phyloP scores from a whole-genome alignment of 1,140 invertebrate genomes.

The Pseudomyrmex flavicornis region DNA sequence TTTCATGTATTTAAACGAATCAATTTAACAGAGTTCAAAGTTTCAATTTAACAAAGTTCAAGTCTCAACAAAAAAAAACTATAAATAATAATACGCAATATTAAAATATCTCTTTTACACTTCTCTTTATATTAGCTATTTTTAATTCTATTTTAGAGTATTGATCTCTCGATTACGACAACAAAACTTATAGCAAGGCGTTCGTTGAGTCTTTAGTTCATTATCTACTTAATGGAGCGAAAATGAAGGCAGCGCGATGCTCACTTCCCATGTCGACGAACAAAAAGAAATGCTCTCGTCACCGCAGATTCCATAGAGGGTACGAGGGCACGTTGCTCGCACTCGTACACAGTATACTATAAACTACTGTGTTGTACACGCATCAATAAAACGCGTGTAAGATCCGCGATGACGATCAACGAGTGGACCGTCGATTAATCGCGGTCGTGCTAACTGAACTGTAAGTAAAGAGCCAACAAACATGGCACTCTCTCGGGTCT shows the following conservation, averaged over 20 bases:
- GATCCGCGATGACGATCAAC: conserved; percentile 37
- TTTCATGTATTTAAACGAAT: not conserved
- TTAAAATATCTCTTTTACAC: not conserved
- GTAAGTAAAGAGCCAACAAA: conserved; percentile 58
- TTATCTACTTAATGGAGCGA: conserved; percentile 81
- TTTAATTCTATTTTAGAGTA: not conserved
- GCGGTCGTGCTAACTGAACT: conserved; percentile 59
- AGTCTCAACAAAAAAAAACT: not conserved
- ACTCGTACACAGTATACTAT: conserved; percentile 1
- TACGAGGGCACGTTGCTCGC: conserved; percentile 25
- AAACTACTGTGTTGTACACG: conserved; percentile 34
- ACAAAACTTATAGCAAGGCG: conserved; percentile 25
- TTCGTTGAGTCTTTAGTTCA: conserved; percentile 50
- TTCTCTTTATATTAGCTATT: not conserved
- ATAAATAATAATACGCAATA: conserved; percentile 1
- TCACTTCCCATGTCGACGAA: conserved; percentile 79
- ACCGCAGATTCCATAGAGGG: not conserved
- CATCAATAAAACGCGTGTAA: conserved; percentile 39
- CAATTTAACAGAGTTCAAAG: not conserved
- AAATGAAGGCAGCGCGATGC: conserved; percentile 70
- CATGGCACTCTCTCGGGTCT: not conserved
- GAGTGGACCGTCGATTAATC: conserved; percentile 60
- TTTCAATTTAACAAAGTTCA: not conserved
- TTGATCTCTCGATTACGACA: too few relatives aligned
- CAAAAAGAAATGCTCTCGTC: conserved; percentile 52